A percentile compares a stretch with the other conserved stretches of the same genome.
Evolutionary conservation across 2,888 invertebrate genomes (phyloP).

Genomic region (Atethmia centrago): DNA sequence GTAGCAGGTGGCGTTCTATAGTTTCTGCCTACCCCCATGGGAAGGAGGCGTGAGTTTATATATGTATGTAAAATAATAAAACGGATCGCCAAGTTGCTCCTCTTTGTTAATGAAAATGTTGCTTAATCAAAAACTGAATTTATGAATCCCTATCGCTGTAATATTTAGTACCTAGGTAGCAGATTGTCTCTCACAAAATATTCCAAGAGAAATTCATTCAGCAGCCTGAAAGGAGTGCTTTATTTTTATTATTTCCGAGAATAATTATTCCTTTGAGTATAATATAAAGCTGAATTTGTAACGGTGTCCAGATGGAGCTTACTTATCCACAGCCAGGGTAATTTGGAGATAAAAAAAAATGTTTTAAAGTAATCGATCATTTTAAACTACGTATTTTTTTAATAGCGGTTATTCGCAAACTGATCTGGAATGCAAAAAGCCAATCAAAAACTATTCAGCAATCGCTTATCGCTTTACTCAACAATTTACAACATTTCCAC

Average conservation of each 20-base stretch:
- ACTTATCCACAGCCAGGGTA: too few relatives aligned
- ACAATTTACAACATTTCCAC: constrained; percentile 12
- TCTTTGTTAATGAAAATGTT: neutral
- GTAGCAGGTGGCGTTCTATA: too few relatives aligned
- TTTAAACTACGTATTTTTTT: neutral
- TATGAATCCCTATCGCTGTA: neutral
- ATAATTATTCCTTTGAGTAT: too few relatives aligned
- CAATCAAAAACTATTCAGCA: constrained; percentile 21
- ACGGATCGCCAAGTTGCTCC: neutral
- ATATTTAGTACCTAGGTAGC: constrained; percentile 4
- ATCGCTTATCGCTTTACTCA: constrained; percentile 20
- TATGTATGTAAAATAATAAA: neutral
- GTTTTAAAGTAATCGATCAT: neutral
- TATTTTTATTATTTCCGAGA: constrained; percentile 13
- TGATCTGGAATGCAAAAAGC: neutral
- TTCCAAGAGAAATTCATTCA: constrained; percentile 7
- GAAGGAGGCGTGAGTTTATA: too few relatives aligned
- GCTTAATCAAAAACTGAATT: neutral
- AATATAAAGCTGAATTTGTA: constrained; percentile 21
- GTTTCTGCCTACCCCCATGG: too few relatives aligned
- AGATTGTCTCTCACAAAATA: neutral
- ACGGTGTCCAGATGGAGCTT: neutral
- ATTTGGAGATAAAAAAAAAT: neutral
- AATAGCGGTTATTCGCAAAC: neutral
- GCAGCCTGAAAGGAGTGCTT: constrained; percentile 10